Evolutionary conservation across 2,113 vertebrate genomes (phyloP).

Genomic region (Campylorhamphus procurvoides): DNA sequence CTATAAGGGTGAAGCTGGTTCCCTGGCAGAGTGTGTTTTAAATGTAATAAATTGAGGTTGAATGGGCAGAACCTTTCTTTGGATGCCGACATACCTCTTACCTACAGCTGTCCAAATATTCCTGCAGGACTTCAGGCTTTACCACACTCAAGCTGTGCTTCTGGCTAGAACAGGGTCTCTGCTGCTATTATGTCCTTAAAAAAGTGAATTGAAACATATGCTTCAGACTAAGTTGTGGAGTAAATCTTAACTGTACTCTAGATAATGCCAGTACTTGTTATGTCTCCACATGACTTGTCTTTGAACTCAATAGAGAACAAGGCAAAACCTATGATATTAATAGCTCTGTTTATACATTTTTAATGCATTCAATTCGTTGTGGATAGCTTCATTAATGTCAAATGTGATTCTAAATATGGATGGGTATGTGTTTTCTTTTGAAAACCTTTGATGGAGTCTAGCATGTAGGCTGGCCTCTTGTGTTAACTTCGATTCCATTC

Average conservation of each 20-base stretch:
- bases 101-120: not conserved
- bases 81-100: not conserved
- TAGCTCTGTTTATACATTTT: conserved; percentile 63
- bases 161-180: not conserved
- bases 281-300: conserved; percentile 51
- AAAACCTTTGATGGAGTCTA: conserved; percentile 28
- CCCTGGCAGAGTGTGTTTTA: not conserved
- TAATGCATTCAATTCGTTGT: conserved; percentile 39
- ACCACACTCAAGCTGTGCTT: not conserved
- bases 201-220: not conserved
- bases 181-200: not conserved
- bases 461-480: conserved; percentile 10
- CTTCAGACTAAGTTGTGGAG: not conserved
- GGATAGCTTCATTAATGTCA: conserved; percentile 62
- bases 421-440: not conserved
- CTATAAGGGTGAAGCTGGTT: not conserved
- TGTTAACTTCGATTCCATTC: not conserved
- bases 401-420: conserved; percentile 53
- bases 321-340: conserved; percentile 54
- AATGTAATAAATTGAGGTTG: not conserved
- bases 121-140: not conserved
- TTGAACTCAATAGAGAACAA: conserved; percentile 57
- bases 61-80: not conserved
- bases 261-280: conserved; percentile 45
- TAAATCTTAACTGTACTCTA: conserved; percentile 17